Base-by-base conservation (phyloP, 2,113 vertebrate genomes). In the Sminthopsis crassicaudata region DNA sequence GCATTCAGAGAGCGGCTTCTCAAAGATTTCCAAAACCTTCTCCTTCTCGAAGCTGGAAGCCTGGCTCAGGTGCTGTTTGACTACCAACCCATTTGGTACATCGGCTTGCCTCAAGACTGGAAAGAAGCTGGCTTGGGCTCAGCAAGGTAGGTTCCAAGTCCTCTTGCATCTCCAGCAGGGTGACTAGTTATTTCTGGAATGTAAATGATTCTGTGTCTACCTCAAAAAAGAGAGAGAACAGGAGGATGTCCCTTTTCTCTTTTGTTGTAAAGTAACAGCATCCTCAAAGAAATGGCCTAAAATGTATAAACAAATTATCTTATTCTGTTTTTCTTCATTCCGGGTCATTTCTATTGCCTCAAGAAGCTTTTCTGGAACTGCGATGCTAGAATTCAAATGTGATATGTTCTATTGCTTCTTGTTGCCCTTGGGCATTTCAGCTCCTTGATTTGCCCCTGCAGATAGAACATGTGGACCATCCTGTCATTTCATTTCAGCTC, bases 101-200 rank as follows among this genome's bases (percentile, higher is more conserved):
- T 99, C 99, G 0, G 98, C 98, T 92, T 99, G 99, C 97, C 98
- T 99, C 97, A 99, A 97, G 93, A 99, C 99, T 0, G 99, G 99
- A 55, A 99, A 98, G 98, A 99, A 99, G 60, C 98, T 99, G 0
- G 99, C 99, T 0, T 99, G 99, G 99, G 99, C 99, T 23, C 99
- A 99, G 91, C 99, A 99, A 99, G 99, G 99, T 99, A 98, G 92
- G 95, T 95, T 92, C 95, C 55, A 93, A 92, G 27, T 54, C 92
- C 96, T 97, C 76, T 48, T 91, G 8, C 46, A 54, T 95, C 50
- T 93, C 94, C 84, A 96, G 92, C 92, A 96, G 60, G 96, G 90
- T 93, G 94, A 51, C 55, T 91, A 55, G 22, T 60, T 52, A 94
- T 94, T 96, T 93, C 48, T 95, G 50, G 10, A 91, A 0, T 95